Evolutionary conservation across 2,888 invertebrate species (phyloP).

Genomic region (Hofmannophila pseudospretella): DNA sequence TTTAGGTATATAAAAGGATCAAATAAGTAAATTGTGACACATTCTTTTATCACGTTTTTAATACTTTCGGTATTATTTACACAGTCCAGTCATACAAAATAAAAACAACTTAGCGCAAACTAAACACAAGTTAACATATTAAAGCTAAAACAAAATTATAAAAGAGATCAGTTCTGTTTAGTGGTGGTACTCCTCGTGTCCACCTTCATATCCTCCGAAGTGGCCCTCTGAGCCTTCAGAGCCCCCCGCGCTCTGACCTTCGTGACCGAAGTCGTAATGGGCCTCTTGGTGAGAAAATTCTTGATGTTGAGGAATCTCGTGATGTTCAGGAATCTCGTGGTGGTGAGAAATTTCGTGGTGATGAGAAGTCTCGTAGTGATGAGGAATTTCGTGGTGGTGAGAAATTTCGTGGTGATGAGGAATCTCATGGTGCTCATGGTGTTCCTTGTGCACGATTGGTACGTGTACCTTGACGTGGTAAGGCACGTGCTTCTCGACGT

Average conservation of each 20-base stretch:
- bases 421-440: slow-evolving; percentile 39
- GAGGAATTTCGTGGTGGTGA: slow-evolving; percentile 27
- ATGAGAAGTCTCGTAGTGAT: too few relatives aligned
- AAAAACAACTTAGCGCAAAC: slow-evolving; percentile 50
- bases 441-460: slow-evolving; percentile 76
- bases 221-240: slow-evolving; percentile 21
- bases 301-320: background rate
- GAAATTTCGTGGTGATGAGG: slow-evolving; percentile 36
- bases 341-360: slow-evolving; percentile 8
- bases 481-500: slow-evolving; percentile 82
- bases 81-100: slow-evolving; percentile 50
- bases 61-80: slow-evolving; percentile 72
- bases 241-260: slow-evolving; percentile 20
- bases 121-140: slow-evolving; percentile 70
- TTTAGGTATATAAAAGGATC: too few relatives aligned
- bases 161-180: slow-evolving; percentile 71
- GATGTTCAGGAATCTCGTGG: too few relatives aligned
- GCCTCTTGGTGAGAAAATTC: slow-evolving; percentile 1
- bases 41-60: slow-evolving; percentile 64
- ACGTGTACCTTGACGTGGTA: slow-evolving; percentile 84
- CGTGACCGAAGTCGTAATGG: slow-evolving; percentile 2
- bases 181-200: slow-evolving; percentile 57
- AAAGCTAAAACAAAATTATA: slow-evolving; percentile 56
- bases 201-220: slow-evolving; percentile 35
- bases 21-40: too few relatives aligned